Evolutionary conservation across 1,140 invertebrate species (phyloP).

Genomic region (Antheraea mylitta): DNA sequence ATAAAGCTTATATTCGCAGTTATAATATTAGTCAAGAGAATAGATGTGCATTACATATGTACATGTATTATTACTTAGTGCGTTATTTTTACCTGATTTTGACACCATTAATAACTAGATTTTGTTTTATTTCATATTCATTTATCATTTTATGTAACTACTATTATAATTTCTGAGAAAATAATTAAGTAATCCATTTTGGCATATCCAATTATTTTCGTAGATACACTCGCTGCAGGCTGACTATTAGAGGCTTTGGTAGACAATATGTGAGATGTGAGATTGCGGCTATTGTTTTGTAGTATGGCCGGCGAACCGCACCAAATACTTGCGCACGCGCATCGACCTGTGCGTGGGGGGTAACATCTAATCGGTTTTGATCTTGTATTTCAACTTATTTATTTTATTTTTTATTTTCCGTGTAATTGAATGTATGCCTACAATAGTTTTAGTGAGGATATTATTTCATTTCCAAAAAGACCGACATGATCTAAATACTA

Average conservation of each 20-base stretch:
- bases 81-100: too few species aligned
- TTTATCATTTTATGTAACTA: too few species aligned
- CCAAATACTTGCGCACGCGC: slow-evolving; percentile 1
- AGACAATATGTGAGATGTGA: slow-evolving; percentile 48
- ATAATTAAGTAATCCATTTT: neutral
- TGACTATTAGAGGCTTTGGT: slow-evolving; percentile 44
- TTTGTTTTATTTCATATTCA: too few species aligned
- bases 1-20: too few species aligned
- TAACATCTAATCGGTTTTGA: neutral
- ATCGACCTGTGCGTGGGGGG: neutral
- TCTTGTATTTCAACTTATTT: neutral
- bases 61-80: too few species aligned
- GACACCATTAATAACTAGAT: too few species aligned
- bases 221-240: neutral
- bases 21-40: too few species aligned
- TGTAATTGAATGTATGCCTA: neutral
- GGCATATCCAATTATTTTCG: slow-evolving; percentile 1
- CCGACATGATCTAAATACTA: too few species aligned
- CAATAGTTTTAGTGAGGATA: too few species aligned
- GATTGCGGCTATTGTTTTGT: slow-evolving; percentile 42
- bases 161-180: neutral
- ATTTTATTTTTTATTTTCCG: neutral
- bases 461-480: too few species aligned
- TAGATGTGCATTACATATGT: too few species aligned
- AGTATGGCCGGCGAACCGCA: slow-evolving; percentile 4